A percentile compares a stretch with the other conserved stretches of the same genome.
Evolutionary conservation across 2,113 vertebrate species (phyloP).

Genomic region (Myiopsitta monachus): DNA sequence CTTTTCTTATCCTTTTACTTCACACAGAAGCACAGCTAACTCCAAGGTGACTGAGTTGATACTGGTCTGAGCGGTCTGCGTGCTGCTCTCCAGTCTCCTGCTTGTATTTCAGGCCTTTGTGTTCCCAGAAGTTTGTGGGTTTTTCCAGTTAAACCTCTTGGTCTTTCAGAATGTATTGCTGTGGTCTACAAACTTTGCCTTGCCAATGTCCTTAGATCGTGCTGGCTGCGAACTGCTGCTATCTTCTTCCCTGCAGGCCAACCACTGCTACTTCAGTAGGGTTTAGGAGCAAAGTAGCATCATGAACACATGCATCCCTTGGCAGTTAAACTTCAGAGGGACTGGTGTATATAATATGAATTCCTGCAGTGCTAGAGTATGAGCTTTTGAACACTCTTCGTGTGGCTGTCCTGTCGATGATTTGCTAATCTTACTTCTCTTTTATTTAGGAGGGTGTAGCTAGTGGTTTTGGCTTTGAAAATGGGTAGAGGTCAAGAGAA

Average conservation of each 20-base stretch:
- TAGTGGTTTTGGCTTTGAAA: not conserved
- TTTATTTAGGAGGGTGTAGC: not conserved
- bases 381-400: not conserved
- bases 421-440: not conserved
- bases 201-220: not conserved
- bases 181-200: not conserved
- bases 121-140: not conserved
- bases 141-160: not conserved
- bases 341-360: not conserved
- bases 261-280: not conserved
- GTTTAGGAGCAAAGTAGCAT: not conserved
- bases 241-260: not conserved
- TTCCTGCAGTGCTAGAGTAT: not conserved
- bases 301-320: not conserved
- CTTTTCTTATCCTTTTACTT: not conserved
- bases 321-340: not conserved
- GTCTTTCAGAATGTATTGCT: not conserved
- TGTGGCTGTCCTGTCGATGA: not conserved
- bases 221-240: not conserved
- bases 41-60: not conserved
- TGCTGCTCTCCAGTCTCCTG: not conserved
- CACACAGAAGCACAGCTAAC: not conserved
- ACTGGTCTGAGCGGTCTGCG: not conserved
- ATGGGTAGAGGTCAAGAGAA: not conserved
- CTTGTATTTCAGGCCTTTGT: not conserved